A percentile compares a stretch with the other conserved stretches of the same genome.
These are phyloP conservation scores for Palythoa heliodiscus DNA, from an alignment of 92 coral and sea anemone genomes.

Conservation along the genomic window DNA sequence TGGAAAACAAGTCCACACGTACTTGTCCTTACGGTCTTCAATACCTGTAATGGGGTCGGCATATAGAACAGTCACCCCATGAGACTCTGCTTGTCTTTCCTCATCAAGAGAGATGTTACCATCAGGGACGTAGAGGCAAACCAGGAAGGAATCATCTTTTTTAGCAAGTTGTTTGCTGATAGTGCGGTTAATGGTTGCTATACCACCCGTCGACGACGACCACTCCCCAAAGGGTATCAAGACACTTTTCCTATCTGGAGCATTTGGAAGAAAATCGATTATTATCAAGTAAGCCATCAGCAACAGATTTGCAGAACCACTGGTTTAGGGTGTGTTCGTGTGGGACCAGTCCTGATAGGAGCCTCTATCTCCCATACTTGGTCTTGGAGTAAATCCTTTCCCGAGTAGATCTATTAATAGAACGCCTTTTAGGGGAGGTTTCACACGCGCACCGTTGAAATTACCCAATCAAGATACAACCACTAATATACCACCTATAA, in stretches of 20 bases:
- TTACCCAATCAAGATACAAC: too few species aligned
- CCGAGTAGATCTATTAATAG: too few species aligned
- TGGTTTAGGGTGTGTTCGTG: too few species aligned
- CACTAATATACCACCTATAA: too few species aligned
- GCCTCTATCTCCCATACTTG: too few species aligned
- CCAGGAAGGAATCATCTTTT: neutral
- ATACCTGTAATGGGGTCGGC: slow-evolving; percentile 23
- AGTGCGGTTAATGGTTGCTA: slow-evolving; percentile 31
- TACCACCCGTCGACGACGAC: slow-evolving; percentile 20
- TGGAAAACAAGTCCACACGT: slow-evolving; percentile 21
- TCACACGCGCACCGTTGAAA: too few species aligned
- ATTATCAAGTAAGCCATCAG: too few species aligned
- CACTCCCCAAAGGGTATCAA: slow-evolving; percentile 17
- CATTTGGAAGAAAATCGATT: neutral
- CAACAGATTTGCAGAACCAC: too few species aligned
- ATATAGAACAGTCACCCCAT: slow-evolving; percentile 8
- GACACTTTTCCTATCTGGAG: neutral
- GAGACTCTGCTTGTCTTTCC: neutral
- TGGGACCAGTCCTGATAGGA: too few species aligned
- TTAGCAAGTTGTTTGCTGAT: slow-evolving; percentile 10
- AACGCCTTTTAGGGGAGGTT: too few species aligned
- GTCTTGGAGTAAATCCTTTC: too few species aligned
- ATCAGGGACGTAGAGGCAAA: neutral
- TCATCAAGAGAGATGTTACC: slow-evolving; percentile 10
- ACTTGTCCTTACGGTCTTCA: slow-evolving; percentile 4